Percentiles rank a stretch among this genome's conserved stretches.
Evolutionary conservation across 2,113 vertebrate species (phyloP).

Genomic region (Petromus typicus): DNA sequence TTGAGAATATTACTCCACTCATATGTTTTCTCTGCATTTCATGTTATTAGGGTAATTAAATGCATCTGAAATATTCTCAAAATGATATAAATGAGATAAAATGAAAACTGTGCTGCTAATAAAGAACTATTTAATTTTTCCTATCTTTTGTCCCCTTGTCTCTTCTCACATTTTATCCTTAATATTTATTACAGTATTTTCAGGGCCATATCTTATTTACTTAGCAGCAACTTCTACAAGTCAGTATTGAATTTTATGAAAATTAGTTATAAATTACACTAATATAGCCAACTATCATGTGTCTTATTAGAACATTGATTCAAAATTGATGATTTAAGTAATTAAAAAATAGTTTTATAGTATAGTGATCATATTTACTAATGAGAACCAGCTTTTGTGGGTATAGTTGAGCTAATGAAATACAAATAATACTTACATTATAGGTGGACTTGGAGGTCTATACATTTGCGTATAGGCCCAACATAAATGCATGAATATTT

Average conservation of each 20-base stretch:
- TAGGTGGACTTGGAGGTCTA: not conserved
- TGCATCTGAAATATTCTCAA: not conserved
- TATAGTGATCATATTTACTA: not conserved
- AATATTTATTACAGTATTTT: not conserved
- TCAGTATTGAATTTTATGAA: not conserved
- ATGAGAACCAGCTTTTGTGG: not conserved
- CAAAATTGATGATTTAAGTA: constrained; percentile 22
- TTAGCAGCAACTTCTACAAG: not conserved
- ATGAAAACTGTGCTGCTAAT: not conserved
- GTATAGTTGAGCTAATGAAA: not conserved
- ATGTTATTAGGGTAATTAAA: not conserved
- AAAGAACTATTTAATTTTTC: not conserved
- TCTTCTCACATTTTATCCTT: not conserved
- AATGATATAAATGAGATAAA: not conserved
- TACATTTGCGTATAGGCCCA: not conserved
- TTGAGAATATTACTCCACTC: not conserved
- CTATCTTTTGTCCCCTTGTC: not conserved
- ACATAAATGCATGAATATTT: not conserved
- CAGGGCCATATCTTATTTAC: not conserved
- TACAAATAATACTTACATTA: not conserved
- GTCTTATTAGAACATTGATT: not conserved
- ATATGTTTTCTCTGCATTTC: not conserved
- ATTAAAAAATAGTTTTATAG: not conserved
- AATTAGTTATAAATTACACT: not conserved
- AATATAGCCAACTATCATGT: not conserved